Conservation (phyloP, 1,140 invertebrate species). For the Rhagoletis zephyria region DNA sequence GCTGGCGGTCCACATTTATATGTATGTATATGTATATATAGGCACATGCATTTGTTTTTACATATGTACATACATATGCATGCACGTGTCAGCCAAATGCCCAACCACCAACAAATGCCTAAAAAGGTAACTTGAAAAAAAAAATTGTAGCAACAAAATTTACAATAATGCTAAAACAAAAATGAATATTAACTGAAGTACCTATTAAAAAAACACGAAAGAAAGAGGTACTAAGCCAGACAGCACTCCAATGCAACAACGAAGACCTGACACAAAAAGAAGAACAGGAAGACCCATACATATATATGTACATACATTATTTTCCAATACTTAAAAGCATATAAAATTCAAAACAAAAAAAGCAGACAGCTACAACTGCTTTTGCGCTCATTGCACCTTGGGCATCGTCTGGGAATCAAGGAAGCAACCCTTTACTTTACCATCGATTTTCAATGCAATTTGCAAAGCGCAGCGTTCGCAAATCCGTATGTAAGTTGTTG, state of each 20-base stretch:
- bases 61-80: not conserved
- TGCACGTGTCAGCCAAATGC: not conserved
- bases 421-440: conserved; percentile 9
- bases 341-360: not conserved
- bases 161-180: not conserved
- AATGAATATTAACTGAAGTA: not conserved
- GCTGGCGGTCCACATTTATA: not conserved
- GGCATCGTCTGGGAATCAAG: not conserved
- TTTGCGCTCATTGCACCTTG: not conserved
- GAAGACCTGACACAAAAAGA: not conserved
- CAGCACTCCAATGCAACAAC: not conserved
- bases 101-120: not conserved
- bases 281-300: not conserved
- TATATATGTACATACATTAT: not conserved
- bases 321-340: not conserved
- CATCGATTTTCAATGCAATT: conserved; percentile 45
- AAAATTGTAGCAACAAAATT: not conserved
- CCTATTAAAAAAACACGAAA: not conserved
- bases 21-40: no score
- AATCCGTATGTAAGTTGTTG: not conserved
- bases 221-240: not conserved
- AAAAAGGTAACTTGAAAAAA: not conserved
- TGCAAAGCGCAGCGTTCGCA: not conserved
- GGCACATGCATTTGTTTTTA: no score
- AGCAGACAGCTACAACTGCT: not conserved